Evolutionary conservation across 2,888 invertebrate species (phyloP).

Genomic region (Vanessa cardui): DNA sequence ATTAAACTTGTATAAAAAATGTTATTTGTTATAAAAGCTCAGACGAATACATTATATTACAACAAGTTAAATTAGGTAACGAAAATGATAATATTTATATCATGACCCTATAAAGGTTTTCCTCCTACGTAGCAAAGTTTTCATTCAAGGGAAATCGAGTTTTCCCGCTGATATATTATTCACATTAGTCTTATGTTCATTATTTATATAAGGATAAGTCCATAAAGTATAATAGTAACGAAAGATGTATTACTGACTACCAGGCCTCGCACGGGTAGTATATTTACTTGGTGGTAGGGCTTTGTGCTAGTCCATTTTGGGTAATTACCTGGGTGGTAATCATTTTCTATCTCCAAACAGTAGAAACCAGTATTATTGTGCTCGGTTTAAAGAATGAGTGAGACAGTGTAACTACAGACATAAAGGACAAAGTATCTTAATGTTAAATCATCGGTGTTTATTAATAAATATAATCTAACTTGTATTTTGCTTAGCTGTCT

Average conservation of each 20-base stretch:
- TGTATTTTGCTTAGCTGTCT: too few relatives aligned
- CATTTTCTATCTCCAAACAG: too few relatives aligned
- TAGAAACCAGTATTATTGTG: too few relatives aligned
- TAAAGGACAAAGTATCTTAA: too few relatives aligned
- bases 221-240: not conserved
- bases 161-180: constrained; percentile 21
- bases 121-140: constrained; percentile 14
- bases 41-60: constrained; percentile 7
- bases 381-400: too few relatives aligned
- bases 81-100: constrained; percentile 17
- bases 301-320: too few relatives aligned
- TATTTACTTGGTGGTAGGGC: not conserved
- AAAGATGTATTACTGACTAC: not conserved
- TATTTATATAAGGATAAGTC: constrained; percentile 8
- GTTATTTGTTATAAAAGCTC: too few relatives aligned
- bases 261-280: not conserved
- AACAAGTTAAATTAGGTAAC: constrained; percentile 17
- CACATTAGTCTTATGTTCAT: constrained; percentile 20
- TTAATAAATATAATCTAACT: too few relatives aligned
- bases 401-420: too few relatives aligned
- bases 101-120: constrained; percentile 13
- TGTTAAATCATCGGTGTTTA: too few relatives aligned
- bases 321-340: too few relatives aligned
- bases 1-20: not conserved
- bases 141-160: constrained; percentile 22